Percentiles rank a stretch among this genome's conserved stretches.
These are phyloP conservation scores for Tringa solitaria DNA, from an alignment of 2,113 vertebrate genomes.

Conservation along the genomic window DNA sequence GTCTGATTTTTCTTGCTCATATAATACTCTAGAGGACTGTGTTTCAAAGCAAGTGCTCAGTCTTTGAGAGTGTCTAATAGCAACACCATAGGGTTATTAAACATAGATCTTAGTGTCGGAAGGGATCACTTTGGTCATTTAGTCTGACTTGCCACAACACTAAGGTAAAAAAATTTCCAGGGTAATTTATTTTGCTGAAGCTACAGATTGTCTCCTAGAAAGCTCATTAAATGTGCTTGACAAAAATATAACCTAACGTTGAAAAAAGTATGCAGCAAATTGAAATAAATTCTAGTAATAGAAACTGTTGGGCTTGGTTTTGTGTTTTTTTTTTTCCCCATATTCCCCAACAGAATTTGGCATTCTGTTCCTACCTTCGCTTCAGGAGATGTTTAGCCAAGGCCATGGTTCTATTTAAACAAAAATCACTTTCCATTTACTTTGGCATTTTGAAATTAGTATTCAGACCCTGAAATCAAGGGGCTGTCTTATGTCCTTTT, in stretches of 20 bases:
- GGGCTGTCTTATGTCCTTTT: slow-evolving; percentile 11
- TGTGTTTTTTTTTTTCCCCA: too few species aligned
- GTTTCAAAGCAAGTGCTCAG: neutral
- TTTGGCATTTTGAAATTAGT: slow-evolving; percentile 52
- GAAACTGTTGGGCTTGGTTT: neutral
- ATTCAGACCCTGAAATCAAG: slow-evolving; percentile 27
- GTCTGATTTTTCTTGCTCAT: neutral
- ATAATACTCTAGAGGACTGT: neutral
- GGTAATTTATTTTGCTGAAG: neutral
- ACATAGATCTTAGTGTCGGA: neutral
- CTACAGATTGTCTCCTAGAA: neutral
- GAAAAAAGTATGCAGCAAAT: neutral
- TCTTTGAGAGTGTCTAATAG: neutral
- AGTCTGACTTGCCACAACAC: neutral
- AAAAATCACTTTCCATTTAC: slow-evolving; percentile 41
- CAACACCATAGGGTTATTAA: neutral
- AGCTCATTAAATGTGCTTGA: neutral
- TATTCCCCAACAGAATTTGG: neutral
- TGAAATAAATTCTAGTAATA: neutral
- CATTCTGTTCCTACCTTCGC: neutral
- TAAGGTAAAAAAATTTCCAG: neutral
- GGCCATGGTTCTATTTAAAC: slow-evolving; percentile 20
- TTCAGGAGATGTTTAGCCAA: neutral
- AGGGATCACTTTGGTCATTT: neutral
- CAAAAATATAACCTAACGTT: neutral